A percentile compares a stretch with the other conserved stretches of the same genome.
Conservation (phyloP, 2,888 invertebrate genomes). For the Serripes groenlandicus region DNA sequence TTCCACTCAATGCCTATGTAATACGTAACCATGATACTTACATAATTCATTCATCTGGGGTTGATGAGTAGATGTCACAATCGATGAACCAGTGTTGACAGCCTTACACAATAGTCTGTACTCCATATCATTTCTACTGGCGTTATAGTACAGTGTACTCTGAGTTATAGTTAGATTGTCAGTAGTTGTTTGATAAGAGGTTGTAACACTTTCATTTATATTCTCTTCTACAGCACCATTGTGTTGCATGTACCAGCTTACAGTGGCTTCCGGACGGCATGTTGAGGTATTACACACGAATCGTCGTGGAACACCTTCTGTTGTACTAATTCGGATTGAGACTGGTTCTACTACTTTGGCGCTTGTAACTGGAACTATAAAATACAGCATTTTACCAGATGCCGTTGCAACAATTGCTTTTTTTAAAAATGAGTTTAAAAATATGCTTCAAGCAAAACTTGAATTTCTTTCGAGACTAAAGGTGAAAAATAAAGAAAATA, state of each 20-base stretch:
- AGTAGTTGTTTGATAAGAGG: not conserved
- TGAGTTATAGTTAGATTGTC: not conserved
- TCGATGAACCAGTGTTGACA: not conserved
- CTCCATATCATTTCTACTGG: not conserved
- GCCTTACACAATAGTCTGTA: not conserved
- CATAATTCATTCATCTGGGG: not conserved
- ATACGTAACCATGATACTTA: no score
- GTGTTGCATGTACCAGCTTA: not conserved
- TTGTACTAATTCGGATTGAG: not conserved
- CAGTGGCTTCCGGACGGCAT: not conserved
- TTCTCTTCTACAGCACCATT: not conserved
- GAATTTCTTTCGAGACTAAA: no score
- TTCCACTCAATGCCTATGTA: no score
- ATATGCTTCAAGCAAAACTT: no score
- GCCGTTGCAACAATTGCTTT: no score
- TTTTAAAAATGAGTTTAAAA: no score
- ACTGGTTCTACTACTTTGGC: not conserved
- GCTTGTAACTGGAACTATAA: not conserved
- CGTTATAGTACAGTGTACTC: not conserved
- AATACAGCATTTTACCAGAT: not conserved
- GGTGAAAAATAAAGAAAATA: no score
- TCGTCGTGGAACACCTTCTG: not conserved
- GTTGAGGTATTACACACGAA: not conserved
- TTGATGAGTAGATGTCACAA: not conserved
- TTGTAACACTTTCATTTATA: not conserved